phyloP scores from a whole-genome alignment of 2,888 invertebrate genomes.

The Protula sp. region DNA sequence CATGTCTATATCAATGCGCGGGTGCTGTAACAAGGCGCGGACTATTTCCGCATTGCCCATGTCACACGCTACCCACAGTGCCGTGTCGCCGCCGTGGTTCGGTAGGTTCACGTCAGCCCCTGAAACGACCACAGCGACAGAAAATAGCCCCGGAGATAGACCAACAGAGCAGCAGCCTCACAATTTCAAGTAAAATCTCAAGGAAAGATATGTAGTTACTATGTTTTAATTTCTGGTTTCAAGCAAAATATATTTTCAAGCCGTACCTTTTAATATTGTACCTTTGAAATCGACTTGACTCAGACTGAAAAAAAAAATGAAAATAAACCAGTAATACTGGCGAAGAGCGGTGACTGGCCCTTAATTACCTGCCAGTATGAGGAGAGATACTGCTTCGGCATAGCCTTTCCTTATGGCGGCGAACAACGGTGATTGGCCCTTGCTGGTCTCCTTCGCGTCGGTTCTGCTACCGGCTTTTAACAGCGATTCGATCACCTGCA shows the following conservation, averaged over 20 bases:
- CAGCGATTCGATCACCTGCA: slow-evolving; percentile 37
- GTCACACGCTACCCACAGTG: slow-evolving; percentile 44
- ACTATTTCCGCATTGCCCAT: slow-evolving; percentile 38
- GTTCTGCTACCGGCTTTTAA: slow-evolving; percentile 38
- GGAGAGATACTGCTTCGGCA: slow-evolving; percentile 34
- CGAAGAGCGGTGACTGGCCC: too few relatives aligned
- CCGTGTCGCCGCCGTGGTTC: slow-evolving; percentile 33
- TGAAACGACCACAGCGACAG: too few relatives aligned
- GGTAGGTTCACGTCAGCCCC: slow-evolving; percentile 43
- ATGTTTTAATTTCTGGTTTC: too few relatives aligned
- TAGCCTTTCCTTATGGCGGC: slow-evolving; percentile 39
- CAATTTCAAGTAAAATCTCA: too few relatives aligned
- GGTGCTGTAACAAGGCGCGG: slow-evolving; percentile 30
- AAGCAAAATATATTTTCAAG: too few relatives aligned
- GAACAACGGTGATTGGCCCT: slow-evolving; percentile 32
- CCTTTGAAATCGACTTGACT: too few relatives aligned
- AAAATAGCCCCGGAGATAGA: too few relatives aligned
- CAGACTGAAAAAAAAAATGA: too few relatives aligned
- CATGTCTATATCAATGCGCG: slow-evolving; percentile 27
- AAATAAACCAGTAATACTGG: too few relatives aligned
- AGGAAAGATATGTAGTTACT: too few relatives aligned
- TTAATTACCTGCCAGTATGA: slow-evolving; percentile 44
- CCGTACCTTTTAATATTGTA: too few relatives aligned
- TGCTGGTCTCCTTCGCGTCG: slow-evolving; percentile 31
- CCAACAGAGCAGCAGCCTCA: too few relatives aligned